Evolutionary conservation across 2,113 vertebrate species (phyloP).

Genomic region (Microcebus murinus): DNA sequence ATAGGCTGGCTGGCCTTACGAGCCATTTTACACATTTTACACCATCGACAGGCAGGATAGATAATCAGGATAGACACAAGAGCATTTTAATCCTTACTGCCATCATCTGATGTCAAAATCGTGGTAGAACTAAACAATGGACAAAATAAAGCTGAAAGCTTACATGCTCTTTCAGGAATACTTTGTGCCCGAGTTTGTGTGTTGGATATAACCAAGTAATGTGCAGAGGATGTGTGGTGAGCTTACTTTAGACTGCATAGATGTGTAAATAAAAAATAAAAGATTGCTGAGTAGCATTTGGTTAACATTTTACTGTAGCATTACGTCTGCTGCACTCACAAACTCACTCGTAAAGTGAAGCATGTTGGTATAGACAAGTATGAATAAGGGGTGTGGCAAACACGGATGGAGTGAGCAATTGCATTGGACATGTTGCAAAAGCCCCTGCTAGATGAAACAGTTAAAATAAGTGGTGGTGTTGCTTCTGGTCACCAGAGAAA

Average conservation of each 20-base stretch:
- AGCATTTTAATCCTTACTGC: not conserved
- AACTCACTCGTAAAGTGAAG: not conserved
- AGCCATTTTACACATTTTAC: constrained; percentile 20
- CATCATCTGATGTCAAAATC: not conserved
- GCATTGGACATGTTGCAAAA: not conserved
- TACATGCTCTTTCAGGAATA: constrained; percentile 13
- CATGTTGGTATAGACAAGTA: not conserved
- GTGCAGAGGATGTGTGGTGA: not conserved
- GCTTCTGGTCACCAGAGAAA: constrained; percentile 11
- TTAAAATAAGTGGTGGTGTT: not conserved
- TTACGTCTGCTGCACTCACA: not conserved
- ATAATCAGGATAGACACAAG: not conserved
- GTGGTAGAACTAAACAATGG: not conserved
- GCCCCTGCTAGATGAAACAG: not conserved
- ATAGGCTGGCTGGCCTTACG: not conserved
- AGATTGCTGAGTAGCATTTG: not conserved
- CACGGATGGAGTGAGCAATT: not conserved
- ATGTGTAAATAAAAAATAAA: not conserved
- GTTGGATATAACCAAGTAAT: constrained; percentile 39
- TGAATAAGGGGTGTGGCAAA: not conserved
- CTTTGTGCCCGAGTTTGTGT: constrained; percentile 11
- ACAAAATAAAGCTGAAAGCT: constrained; percentile 41
- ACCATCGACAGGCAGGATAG: not conserved
- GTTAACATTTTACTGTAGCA: not conserved
- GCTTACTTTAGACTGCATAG: not conserved